A percentile compares a stretch with the other conserved stretches of the same genome.
Evolutionary conservation across 2,113 vertebrate genomes (phyloP).

Genomic region (Nerophis lumbriciformis): DNA sequence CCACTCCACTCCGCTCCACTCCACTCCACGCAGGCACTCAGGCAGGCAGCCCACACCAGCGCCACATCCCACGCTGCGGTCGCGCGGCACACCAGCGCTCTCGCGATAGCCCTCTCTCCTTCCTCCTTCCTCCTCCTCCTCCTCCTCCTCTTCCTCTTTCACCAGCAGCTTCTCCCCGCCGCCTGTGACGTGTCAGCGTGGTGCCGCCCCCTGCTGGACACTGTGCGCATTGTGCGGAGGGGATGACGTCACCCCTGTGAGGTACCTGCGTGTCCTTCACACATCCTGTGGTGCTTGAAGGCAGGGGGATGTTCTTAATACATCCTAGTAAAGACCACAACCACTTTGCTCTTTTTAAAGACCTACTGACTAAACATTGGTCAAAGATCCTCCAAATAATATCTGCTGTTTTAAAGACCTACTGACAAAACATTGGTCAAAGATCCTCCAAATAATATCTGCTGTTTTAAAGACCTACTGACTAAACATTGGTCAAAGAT

Average conservation of each 20-base stretch:
- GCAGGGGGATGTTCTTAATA: background rate
- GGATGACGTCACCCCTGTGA: slow-evolving; percentile 45
- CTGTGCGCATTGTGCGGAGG: background rate
- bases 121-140: no score
- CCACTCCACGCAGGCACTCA: background rate
- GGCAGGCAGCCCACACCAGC: slow-evolving; percentile 49
- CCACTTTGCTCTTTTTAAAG: no score
- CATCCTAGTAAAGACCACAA: no score
- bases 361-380: no score
- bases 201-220: slow-evolving; percentile 54
- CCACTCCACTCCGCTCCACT: slow-evolving; percentile 8
- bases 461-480: no score
- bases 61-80: slow-evolving; percentile 61
- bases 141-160: no score
- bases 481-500: no score
- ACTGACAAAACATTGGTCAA: no score
- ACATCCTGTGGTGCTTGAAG: background rate
- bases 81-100: slow-evolving; percentile 49
- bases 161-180: background rate
- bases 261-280: background rate
- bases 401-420: no score
- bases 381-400: no score
- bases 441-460: no score
- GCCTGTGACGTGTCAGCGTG: slow-evolving; percentile 43
- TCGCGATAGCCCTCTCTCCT: slow-evolving; percentile 57